Percentiles rank a stretch among this genome's conserved stretches.
Evolutionary conservation across 2,888 invertebrate species (phyloP).

Genomic region (Altica lythri): DNA sequence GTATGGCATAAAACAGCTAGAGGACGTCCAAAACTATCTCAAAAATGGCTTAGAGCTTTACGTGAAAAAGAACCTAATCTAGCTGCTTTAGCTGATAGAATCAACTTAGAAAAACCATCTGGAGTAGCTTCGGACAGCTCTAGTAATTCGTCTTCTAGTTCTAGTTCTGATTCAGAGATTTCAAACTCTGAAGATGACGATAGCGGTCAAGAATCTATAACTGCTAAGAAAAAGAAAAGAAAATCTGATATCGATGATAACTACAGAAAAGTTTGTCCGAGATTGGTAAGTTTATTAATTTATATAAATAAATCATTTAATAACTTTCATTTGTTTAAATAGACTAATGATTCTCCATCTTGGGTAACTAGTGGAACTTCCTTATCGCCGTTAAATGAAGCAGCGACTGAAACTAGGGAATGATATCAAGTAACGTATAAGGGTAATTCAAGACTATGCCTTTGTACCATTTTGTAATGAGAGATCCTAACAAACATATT

Average conservation of each 20-base stretch:
- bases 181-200: slow-evolving; percentile 64
- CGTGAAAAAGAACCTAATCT: slow-evolving; percentile 73
- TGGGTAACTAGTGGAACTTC: slow-evolving; percentile 43
- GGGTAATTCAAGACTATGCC: slow-evolving; percentile 19
- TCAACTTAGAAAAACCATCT: slow-evolving; percentile 84
- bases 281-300: slow-evolving; percentile 43
- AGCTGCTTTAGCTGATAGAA: slow-evolving; percentile 76
- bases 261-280: slow-evolving; percentile 51
- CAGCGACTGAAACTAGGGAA: slow-evolving; percentile 18
- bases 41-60: slow-evolving; percentile 79
- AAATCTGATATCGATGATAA: slow-evolving; percentile 58
- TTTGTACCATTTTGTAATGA: slow-evolving; percentile 27
- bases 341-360: slow-evolving; percentile 36
- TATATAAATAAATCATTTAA: not conserved
- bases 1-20: slow-evolving; percentile 98
- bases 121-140: slow-evolving; percentile 95
- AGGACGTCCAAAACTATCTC: slow-evolving; percentile 92
- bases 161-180: slow-evolving; percentile 53
- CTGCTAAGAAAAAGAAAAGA: slow-evolving; percentile 81
- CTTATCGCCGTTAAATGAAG: slow-evolving; percentile 36
- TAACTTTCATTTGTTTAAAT: slow-evolving; percentile 32
- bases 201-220: slow-evolving; percentile 87
- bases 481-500: slow-evolving; percentile 18
- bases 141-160: slow-evolving; percentile 80
- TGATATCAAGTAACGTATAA: slow-evolving; percentile 20